Conservation (phyloP, 2,113 vertebrate genomes). For the Carassius carassius region DNA sequence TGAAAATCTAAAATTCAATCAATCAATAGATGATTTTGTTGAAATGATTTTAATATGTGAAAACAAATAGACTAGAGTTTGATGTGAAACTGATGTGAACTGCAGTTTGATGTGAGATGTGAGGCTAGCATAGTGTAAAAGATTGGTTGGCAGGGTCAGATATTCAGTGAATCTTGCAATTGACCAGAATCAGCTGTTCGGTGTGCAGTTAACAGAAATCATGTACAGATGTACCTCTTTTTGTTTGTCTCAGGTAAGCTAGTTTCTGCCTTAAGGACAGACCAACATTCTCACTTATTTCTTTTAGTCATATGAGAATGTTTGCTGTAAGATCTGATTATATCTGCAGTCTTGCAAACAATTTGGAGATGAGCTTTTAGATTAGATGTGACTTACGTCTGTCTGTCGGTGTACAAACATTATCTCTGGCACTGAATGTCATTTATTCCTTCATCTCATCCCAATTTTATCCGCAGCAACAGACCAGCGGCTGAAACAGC, state of each 20-base stretch:
- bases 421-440: slow-evolving; percentile 39
- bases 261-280: not conserved
- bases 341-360: slow-evolving; percentile 17
- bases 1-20: too few species aligned
- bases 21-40: too few species aligned
- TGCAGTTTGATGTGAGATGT: not conserved
- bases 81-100: too few species aligned
- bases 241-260: not conserved
- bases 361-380: slow-evolving; percentile 34
- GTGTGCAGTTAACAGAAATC: not conserved
- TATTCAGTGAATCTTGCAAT: not conserved
- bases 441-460: slow-evolving; percentile 57
- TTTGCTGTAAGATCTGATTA: slow-evolving; percentile 7
- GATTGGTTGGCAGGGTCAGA: not conserved
- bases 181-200: not conserved
- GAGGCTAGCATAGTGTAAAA: not conserved
- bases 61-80: too few species aligned
- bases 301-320: slow-evolving; percentile 1
- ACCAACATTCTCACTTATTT: not conserved
- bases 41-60: too few species aligned
- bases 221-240: not conserved
- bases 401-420: slow-evolving; percentile 34
- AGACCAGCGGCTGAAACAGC: slow-evolving; percentile 7
- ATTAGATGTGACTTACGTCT: slow-evolving; percentile 25
- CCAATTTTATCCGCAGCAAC: slow-evolving; percentile 29